Evolutionary conservation across 2,797 vertebrate species (phyloP).

Genomic region (Chiroxiphia lanceolata): DNA sequence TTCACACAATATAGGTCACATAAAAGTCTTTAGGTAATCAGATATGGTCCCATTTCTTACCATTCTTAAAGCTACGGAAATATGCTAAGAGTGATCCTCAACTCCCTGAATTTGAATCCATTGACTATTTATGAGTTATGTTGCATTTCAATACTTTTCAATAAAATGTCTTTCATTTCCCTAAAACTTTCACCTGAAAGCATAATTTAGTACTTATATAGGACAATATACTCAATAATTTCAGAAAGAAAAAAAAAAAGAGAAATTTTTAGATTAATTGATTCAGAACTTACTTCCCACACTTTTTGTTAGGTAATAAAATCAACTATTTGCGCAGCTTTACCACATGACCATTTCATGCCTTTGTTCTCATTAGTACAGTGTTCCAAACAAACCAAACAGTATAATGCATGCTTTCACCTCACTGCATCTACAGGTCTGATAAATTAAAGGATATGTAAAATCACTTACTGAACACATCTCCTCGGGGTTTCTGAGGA

Average conservation of each 20-base stretch:
- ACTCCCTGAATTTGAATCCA: background rate
- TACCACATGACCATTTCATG: background rate
- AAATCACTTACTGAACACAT: conserved; percentile 92
- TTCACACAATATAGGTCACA: background rate
- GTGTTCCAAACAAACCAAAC: background rate
- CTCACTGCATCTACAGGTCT: background rate
- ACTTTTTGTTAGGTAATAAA: background rate
- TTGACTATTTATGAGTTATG: background rate
- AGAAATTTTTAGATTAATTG: background rate
- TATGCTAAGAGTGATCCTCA: background rate
- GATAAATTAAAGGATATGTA: background rate
- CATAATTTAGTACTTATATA: background rate
- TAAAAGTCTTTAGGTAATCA: background rate
- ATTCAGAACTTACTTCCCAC: background rate
- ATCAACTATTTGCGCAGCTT: background rate
- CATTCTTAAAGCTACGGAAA: background rate
- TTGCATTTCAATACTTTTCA: background rate
- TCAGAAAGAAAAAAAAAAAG: background rate
- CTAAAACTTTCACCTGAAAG: background rate
- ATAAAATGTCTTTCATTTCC: background rate
- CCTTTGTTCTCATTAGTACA: background rate
- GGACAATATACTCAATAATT: background rate
- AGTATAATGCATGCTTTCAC: background rate
- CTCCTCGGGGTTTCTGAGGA: conserved; percentile 91
- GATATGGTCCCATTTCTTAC: background rate